Evolutionary conservation across 2,888 invertebrate genomes (phyloP), one percentile per base, ranked within the genome.

Genomic region (Rotaria sp.): DNA sequence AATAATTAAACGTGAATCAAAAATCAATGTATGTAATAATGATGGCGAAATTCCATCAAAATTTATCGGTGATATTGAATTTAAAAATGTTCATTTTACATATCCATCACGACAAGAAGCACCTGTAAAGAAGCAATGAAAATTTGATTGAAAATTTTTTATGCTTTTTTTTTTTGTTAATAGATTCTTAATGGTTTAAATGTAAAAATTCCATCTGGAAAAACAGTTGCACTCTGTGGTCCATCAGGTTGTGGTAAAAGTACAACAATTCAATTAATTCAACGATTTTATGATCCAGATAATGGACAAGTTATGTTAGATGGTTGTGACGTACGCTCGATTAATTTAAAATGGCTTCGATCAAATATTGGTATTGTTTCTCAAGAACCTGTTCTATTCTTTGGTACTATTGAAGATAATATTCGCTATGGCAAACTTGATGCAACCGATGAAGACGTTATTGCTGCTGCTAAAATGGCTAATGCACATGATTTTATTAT

Each of bases 401-500:
- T 90, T 59, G 89, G 89, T 1, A 90, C 92, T 26, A 92, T 93
- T 86, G 93, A 94, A 88, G 96, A 97, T 0, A 91, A 91, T 88
- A 91, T 91, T n/a, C 52, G 85, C 41, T 48, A 85, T 24, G 87
- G 87, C 30, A 80, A 98, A 90, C 97, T 97, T 0, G 93, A 95
- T 30, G 92, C 98, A 74, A 98, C 98, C 90, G 80, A 90, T 74
- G 89, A 89, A 10, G 88, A 90, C 35, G 89, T 92, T 35, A 87
- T 89, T 35, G 86, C 88, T 30, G 91, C 91, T 0, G 89, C 90
- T n/a, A 89, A 88, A 85, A 88, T 90, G 87, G 91, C 92, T 30
- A 91, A 92, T 88, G 91, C 91, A 55, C 90, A 91, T 88, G 89
- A 89, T 75, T 92, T 92, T 88, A 90, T 92, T 35, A 85, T 85